Base-by-base conservation (phyloP, 1,140 invertebrate genomes). In the Drosophila erecta region DNA sequence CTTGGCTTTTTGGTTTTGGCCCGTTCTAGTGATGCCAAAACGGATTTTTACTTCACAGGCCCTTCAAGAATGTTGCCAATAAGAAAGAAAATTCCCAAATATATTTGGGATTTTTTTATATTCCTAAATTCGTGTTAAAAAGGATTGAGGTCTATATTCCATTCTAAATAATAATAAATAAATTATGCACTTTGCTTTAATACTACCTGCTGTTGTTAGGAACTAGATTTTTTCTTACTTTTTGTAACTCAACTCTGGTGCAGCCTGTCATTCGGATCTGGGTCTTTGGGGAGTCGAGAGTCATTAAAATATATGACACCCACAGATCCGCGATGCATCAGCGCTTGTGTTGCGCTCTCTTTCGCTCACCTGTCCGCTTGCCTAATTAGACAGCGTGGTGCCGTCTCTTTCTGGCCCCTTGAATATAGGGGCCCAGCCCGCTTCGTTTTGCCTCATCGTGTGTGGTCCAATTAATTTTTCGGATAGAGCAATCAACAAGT, bases 401-500 rank as follows among this genome's bases (percentile, higher is more conserved):
- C 71, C 35, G 14, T 65, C 59, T 57, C 54, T 46, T 56, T 41
- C 58, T 44, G 27, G 11, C 30, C 41, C 41, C 22, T 55, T 43
- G 10, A 8, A 49, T 10, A 30, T 17, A 0, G n/a, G 51, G 54
- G 55, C 46, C 47, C 43, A 38, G 20, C 22, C 57, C 58, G 60
- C 35, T 60, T 58, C 44, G n/a, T 66, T 62, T 54, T 59, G 66
- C 57, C 60, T 53, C 73, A 66, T 87, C 76, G 79, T 87, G 83
- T 87, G 83, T 76, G 83, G 83, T 87, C 83, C 83, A 87, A 87
- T 87, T 87, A 87, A 87, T 87, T 87, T 87, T 83, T 79, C 47
- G 71, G 79, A 87, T 87, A 87, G 83, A 87, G 83, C 84, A 89
- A 87, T 87, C 83, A 87, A 87, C 83, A 83, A 89, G 84, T 84